These are phyloP conservation scores for Tenthredo amoena DNA, from an alignment of 2,888 invertebrate genomes.

Conservation along the genomic window DNA sequence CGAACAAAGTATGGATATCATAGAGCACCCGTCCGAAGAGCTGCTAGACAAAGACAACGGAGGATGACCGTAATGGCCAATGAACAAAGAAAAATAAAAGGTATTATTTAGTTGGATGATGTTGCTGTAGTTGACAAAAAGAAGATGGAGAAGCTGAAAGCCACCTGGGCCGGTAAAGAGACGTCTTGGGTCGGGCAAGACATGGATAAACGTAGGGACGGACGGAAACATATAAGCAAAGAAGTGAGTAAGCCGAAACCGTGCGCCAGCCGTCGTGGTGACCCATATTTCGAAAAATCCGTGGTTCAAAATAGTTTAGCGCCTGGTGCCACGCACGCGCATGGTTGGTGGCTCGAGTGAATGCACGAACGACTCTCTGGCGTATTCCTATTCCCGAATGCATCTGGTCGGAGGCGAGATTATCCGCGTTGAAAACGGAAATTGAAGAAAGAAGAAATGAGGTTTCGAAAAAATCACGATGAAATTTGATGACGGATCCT, in stretches of 20 bases:
- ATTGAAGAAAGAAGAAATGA: background rate
- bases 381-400: background rate
- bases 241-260: conserved; percentile 42
- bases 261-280: conserved; percentile 58
- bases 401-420: background rate
- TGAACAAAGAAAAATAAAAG: background rate
- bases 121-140: background rate
- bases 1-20: background rate
- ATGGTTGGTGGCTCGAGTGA: background rate
- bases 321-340: conserved; percentile 35
- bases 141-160: background rate
- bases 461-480: background rate
- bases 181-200: background rate
- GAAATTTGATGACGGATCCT: background rate
- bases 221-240: conserved; percentile 16
- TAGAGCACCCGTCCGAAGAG: background rate
- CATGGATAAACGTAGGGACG: background rate
- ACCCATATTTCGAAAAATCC: conserved; percentile 75
- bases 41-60: background rate
- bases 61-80: background rate
- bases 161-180: background rate
- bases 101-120: background rate
- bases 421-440: background rate
- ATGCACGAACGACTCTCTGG: conserved; percentile 10
- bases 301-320: conserved; percentile 71